Conservation (phyloP, 2,113 vertebrate genomes). For the Sitta europaea region DNA sequence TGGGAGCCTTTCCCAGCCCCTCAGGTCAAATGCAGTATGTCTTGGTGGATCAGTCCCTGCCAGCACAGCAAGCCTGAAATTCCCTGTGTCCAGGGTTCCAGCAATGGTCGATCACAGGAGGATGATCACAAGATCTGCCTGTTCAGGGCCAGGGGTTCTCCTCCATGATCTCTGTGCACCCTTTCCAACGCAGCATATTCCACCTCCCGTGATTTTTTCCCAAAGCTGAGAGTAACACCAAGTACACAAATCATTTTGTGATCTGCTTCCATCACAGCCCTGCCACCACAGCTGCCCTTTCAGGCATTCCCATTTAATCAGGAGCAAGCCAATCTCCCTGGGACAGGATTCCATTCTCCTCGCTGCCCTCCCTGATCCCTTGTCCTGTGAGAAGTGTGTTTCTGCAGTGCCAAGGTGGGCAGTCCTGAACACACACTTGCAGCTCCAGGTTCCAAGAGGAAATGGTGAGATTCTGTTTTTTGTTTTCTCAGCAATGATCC, state of each 20-base stretch:
- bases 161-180: accelerated
- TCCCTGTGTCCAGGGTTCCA: too few relatives aligned
- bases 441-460: not conserved
- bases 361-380: not conserved
- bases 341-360: not conserved
- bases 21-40: too few relatives aligned
- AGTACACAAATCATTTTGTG: not conserved
- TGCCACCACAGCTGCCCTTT: not conserved
- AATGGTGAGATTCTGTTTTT: not conserved
- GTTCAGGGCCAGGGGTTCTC: not conserved
- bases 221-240: not conserved
- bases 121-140: not conserved
- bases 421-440: not conserved
- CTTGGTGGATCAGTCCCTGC: too few relatives aligned
- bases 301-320: not conserved
- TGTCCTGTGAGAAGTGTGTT: accelerated
- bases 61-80: too few relatives aligned
- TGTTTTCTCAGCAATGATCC: not conserved
- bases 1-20: too few relatives aligned
- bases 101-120: accelerated
- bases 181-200: not conserved
- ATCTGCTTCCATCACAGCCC: not conserved
- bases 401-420: accelerated
- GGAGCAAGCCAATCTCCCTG: not conserved
- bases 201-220: accelerated